Percentiles rank a stretch among this genome's conserved stretches.
Conservation (phyloP, 2,113 vertebrate species). For the Okapia johnstoni region DNA sequence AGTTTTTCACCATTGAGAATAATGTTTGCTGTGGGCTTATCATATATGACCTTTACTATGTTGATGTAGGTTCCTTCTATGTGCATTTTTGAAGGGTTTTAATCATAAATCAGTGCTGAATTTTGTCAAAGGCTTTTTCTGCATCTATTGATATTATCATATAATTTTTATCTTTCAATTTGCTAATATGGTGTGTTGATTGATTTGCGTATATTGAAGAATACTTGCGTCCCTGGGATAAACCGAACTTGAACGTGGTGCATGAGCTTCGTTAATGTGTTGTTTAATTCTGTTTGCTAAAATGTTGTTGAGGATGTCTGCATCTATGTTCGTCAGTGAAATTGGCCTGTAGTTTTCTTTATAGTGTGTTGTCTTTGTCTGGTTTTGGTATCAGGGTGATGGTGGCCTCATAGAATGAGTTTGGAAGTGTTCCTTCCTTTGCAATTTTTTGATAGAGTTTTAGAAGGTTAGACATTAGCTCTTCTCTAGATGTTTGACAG, state of each 20-base stretch:
- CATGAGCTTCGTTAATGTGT: neutral
- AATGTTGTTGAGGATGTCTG: neutral
- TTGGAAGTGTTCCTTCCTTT: neutral
- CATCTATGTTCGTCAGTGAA: neutral
- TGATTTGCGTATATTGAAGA: neutral
- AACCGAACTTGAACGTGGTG: neutral
- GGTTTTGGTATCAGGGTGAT: no score
- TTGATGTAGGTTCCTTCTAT: neutral
- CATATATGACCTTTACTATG: neutral
- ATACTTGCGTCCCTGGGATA: neutral
- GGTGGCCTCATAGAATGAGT: neutral
- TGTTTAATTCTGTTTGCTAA: neutral
- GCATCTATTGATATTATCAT: neutral
- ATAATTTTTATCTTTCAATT: no score
- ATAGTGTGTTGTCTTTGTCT: no score
- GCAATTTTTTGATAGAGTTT: neutral
- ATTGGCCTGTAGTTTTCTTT: neutral
- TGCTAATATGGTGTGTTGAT: neutral
- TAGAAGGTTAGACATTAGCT: neutral
- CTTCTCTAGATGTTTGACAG: neutral
- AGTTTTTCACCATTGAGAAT: neutral
- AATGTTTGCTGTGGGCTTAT: neutral
- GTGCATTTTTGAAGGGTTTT: neutral
- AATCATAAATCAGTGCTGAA: neutral
- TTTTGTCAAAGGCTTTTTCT: neutral